phyloP scores from a whole-genome alignment of 2,888 invertebrate genomes.

The Apeira syringaria region DNA sequence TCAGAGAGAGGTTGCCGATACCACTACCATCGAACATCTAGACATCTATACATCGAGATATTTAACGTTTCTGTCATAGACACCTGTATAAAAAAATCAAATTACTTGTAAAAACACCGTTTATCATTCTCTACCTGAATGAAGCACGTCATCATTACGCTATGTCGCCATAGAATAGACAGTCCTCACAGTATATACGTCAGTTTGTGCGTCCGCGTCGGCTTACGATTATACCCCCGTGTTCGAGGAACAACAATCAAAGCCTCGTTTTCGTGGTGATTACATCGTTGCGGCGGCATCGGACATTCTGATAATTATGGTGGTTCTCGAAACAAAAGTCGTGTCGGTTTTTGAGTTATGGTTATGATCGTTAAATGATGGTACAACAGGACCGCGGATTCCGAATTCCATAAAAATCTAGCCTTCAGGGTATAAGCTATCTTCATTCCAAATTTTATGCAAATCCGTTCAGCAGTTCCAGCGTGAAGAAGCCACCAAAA shows the following conservation, averaged over 20 bases:
- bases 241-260: constrained; percentile 37
- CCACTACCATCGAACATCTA: no score
- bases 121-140: constrained; percentile 17
- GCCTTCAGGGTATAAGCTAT: no score
- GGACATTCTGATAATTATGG: constrained; percentile 13
- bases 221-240: constrained; percentile 18
- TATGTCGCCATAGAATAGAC: constrained; percentile 12
- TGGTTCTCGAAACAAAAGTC: constrained; percentile 14
- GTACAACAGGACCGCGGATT: not conserved
- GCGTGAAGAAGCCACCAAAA: no score
- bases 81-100: no score
- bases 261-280: constrained; percentile 30
- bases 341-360: constrained; percentile 13
- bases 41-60: no score
- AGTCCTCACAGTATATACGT: not conserved
- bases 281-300: constrained; percentile 13
- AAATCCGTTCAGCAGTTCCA: no score
- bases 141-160: constrained; percentile 22
- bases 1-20: no score
- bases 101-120: not conserved
- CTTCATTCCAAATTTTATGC: no score
- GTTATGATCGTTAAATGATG: not conserved
- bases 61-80: no score
- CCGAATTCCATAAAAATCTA: not conserved
- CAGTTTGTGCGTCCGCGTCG: constrained; percentile 8